Evolutionary conservation across 2,113 vertebrate species (phyloP).

Genomic region (Platysternon megacephalum): DNA sequence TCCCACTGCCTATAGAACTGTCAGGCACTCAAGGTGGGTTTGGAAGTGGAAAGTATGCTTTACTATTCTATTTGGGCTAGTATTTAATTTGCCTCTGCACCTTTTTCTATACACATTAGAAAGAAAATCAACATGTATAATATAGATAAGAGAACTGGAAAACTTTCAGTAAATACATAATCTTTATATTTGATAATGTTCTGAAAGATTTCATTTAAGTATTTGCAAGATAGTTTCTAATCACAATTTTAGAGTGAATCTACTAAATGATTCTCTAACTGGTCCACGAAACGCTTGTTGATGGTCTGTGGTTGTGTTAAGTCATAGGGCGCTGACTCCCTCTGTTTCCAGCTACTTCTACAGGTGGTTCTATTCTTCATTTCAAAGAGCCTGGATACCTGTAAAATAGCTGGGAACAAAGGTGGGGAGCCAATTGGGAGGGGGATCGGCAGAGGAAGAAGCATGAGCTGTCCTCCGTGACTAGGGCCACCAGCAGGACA

Average conservation of each 20-base stretch:
- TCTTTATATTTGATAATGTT: neutral
- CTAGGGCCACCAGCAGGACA: neutral
- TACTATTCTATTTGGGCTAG: neutral
- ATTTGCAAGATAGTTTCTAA: constrained; percentile 1
- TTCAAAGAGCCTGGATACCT: neutral
- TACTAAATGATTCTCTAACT: neutral
- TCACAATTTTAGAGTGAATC: neutral
- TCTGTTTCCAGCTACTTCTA: neutral
- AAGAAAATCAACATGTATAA: neutral
- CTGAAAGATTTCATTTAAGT: neutral
- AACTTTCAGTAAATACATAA: neutral
- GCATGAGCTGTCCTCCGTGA: neutral
- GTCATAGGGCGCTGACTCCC: neutral
- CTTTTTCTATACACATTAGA: neutral
- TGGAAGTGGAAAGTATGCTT: neutral
- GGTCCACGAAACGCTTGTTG: neutral
- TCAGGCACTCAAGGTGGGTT: constrained; percentile 89
- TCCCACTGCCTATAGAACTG: constrained; percentile 93
- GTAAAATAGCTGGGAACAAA: neutral
- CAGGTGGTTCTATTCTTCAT: neutral
- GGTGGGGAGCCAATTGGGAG: neutral
- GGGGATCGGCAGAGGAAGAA: neutral
- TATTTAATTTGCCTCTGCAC: neutral
- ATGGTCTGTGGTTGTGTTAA: neutral
- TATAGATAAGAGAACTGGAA: neutral